Base-by-base conservation (phyloP, 2,113 vertebrate species). In the Nasalis larvatus region DNA sequence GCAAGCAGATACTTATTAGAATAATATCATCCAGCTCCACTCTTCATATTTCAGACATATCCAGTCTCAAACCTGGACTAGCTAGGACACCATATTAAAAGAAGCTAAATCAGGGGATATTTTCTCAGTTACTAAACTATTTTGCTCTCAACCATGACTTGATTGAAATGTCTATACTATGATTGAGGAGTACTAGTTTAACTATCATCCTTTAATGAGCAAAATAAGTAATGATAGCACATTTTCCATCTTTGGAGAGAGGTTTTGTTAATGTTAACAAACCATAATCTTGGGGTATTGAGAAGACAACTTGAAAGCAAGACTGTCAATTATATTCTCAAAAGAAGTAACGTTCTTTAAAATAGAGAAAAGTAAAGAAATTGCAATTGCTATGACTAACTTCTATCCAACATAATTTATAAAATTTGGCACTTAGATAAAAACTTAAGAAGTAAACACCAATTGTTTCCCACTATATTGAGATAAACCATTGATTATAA, bases 251-350 rank as follows among this genome's bases (percentile, higher is more conserved):
- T 49, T 76, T 83, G 37, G 8, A 45, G 30, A 66, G 30, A 89
- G 10, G 35, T 82, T 92, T 27, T 56, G 8, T 35, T 92, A 92
- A 74, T 95, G 89, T 91, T 17, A 81, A 49, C 40, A 86, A 54
- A 66, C 14, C 27, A 81, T 25, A 71, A n/a, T 77, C 21, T 93
- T 84, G 12, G 71, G 40, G 6, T 63, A 56, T 1, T 82, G 42
- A 96, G 60, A 94, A 27, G 40, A 88, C 84, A 98, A 89, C 11
- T 82, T 49, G 7, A 84, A 68, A 95, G 35, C 2, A 47, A 97
- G 76, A n/a, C 77, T 97, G 18, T 12, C 54, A 54, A 73, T 95
- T 96, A 86, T 86, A 77, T 68, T 96, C 73, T 6, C 37, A 74
- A 96, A 96, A 71, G 66, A 56, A 68, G 8, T 60, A 12, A 30